Conservation (phyloP, 1,140 invertebrate genomes). For the Cydia strobilella region DNA sequence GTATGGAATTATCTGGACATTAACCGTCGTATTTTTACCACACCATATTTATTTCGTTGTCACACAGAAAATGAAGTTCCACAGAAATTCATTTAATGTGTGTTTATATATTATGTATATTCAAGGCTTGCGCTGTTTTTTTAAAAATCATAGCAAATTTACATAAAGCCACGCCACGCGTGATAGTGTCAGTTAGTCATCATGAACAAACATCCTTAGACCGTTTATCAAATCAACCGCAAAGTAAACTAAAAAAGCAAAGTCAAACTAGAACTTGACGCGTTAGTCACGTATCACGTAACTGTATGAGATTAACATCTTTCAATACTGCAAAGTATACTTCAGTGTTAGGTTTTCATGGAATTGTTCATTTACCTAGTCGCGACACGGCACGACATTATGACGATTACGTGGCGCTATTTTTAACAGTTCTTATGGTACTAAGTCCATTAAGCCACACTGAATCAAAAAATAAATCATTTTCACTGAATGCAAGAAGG, state of each 20-base stretch:
- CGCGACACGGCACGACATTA: constrained; percentile 1
- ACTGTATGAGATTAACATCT: constrained; percentile 21
- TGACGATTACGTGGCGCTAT: constrained; percentile 13
- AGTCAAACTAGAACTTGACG: constrained; percentile 20
- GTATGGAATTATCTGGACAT: too few species aligned
- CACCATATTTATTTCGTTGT: too few species aligned
- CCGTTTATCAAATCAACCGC: constrained; percentile 14
- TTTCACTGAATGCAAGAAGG: not conserved
- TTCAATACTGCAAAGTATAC: constrained; percentile 23
- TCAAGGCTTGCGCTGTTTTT: not conserved
- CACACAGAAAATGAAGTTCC: too few species aligned
- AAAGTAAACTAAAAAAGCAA: constrained; percentile 27
- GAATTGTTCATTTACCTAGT: constrained; percentile 28
- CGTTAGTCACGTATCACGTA: constrained; percentile 20
- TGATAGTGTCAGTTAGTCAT: constrained; percentile 10
- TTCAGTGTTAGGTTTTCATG: constrained; percentile 24
- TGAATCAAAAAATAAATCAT: not conserved
- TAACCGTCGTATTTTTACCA: too few species aligned
- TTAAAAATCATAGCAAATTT: not conserved
- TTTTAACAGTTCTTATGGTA: constrained; percentile 13
- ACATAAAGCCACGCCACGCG: not conserved
- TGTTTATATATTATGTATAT: not conserved
- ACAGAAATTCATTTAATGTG: too few species aligned
- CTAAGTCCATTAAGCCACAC: not conserved
- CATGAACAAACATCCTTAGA: not conserved